phyloP scores from a whole-genome alignment of 2,888 invertebrate genomes.

The Zeuzera pyrina region DNA sequence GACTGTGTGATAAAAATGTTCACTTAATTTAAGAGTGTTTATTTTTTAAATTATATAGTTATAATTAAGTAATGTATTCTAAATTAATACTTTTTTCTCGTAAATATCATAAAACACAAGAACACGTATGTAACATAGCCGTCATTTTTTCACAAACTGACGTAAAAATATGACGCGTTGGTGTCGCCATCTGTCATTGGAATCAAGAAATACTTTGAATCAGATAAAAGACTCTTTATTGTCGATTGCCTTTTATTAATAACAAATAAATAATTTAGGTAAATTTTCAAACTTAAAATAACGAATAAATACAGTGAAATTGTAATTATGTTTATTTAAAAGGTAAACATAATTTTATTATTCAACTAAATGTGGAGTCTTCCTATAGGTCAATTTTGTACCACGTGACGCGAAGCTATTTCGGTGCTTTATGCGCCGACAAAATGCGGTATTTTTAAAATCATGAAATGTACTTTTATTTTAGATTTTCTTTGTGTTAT shows the following conservation, averaged over 20 bases:
- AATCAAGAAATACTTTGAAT: conserved; percentile 17
- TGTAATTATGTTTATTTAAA: conserved; percentile 3
- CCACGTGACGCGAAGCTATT: conserved; percentile 70
- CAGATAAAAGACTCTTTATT: conserved; percentile 25
- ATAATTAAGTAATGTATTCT: conserved; percentile 43
- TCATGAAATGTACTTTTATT: conserved; percentile 44
- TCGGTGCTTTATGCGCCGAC: conserved; percentile 61
- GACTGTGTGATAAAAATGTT: conserved; percentile 36
- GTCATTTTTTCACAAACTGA: conserved; percentile 72
- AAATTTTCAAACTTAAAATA: conserved; percentile 8
- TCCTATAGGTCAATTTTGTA: conserved; percentile 60
- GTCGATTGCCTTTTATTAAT: conserved; percentile 4
- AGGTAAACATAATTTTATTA: conserved; percentile 3
- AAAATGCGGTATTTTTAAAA: conserved; percentile 74
- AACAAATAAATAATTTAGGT: conserved; percentile 11
- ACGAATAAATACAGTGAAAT: conserved; percentile 2
- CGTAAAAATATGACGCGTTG: conserved; percentile 25
- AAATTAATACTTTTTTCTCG: conserved; percentile 61
- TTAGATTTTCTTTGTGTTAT: conserved; percentile 48
- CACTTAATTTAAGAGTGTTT: conserved; percentile 43
- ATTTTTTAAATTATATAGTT: conserved; percentile 33
- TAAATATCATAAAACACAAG: conserved; percentile 72
- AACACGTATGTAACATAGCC: conserved; percentile 70
- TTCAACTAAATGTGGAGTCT: conserved; percentile 59
- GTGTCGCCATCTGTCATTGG: conserved; percentile 46